Base-by-base conservation (phyloP, 2,113 vertebrate genomes). In the Crotalus tigris region DNA sequence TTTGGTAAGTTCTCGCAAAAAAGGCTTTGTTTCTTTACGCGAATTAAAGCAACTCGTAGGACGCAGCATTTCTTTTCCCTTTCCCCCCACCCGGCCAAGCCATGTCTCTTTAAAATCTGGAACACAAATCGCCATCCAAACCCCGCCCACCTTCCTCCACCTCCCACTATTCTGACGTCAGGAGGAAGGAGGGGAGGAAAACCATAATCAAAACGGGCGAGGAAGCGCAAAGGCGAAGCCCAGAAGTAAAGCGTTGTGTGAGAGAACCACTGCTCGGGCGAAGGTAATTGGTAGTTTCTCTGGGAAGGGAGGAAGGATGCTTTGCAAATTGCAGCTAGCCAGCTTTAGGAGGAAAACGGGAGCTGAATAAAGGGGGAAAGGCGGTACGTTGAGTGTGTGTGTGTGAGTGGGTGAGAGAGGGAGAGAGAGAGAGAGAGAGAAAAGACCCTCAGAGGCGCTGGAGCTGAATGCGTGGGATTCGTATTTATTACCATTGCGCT, bases 121-220 rank as follows among this genome's bases (percentile, higher is more conserved):
- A 96, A 93, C 95, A 93, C 94, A 95, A 96, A 95, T 95, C 96
- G 92, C 93, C 96, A 53, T 1, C 88, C 90, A 92, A 29, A 97
- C 81, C 97, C 97, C 97, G 95, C 96, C 97, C 97, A 96, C 96
- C 97, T 89, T 94, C 96, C 95, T 54, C 51, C 94, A 24, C 90
- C 95, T 93, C 93, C 94, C 92, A 58, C 88, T 91, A 21, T 59
- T 95, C 95, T 97, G 97, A 98, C 97, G 97, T 98, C 97, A 97
- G 96, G 96, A 57, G 90, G 94, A 96, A 75, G 95, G 96, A 59
- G 92, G 94, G 3, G 33, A 29, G 9, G 75, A 33, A 17, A 23
- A 15, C 5, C 2, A 24, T 3, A 46, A 21, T 49, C 23, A 26
- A 26, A 49, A 24, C 24, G 88, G 13, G 54, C 33, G 26, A 15